Base-by-base conservation (phyloP, 2,797 vertebrate genomes). In the Catostomus latipinnis region DNA sequence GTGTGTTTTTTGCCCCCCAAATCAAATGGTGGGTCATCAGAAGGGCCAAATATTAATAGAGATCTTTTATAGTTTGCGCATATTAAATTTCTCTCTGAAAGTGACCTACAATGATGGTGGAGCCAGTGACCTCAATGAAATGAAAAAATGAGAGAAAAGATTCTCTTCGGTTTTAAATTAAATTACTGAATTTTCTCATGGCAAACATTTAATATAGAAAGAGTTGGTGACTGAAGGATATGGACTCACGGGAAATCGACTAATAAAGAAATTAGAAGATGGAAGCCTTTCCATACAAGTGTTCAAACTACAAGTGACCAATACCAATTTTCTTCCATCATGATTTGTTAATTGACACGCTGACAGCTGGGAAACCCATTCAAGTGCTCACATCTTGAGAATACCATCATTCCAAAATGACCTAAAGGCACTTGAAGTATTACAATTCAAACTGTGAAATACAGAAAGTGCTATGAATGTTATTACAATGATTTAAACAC, bases 41-140 rank as follows among this genome's bases (percentile, higher is more conserved):
- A 75, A 78, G 76, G 83, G 85, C 83, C 85, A 83, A 71, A 82
- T 82, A 83, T 85, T 87, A 87, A 87, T 87, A 85, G 81, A 85
- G 80, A 80, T 57, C 80, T 74, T 71, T 67, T 50, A 22, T 75
- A 72, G 70, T 62, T 50, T 53, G 57, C 46, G 50, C 79, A 82
- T 83, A 83, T 85, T 83, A 82, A 71, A 53, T 72, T 75, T 62
- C 60, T 11, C 3, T 58, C 62, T 69, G 76, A 82, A 80, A 80
- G 73, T 77, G 83, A 82, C 83, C 85, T 83, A 74, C 76, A 76
- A 60, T 73, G 54, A 70, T 13, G 54, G 18, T 6, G 18, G 70
- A 83, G 75, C 57, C 50, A 3, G 50, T 79, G 81, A 84, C 83
- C 83, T 82, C 71, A 14, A 63, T 67, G 54, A 73, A 78, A 71